A percentile compares a stretch with the other conserved stretches of the same genome.
phyloP scores from a whole-genome alignment of 2,797 vertebrate genomes.

The Xiphorhynchus erythropygius region DNA sequence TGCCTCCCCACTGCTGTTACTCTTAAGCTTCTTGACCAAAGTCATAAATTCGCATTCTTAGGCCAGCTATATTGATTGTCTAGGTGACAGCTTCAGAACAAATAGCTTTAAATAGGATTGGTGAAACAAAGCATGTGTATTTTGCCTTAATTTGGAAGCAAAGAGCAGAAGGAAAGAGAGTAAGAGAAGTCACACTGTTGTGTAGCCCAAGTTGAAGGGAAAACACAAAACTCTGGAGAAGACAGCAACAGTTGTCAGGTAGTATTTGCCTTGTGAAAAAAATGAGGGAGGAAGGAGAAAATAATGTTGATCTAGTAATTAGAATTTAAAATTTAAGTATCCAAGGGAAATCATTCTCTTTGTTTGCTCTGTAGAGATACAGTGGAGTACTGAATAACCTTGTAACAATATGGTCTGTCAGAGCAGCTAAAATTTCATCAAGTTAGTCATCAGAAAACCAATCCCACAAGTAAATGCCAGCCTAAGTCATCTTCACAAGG shows the following conservation, averaged over 20 bases:
- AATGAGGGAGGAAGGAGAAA: not conserved
- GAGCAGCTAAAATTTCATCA: not conserved
- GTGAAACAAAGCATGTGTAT: not conserved
- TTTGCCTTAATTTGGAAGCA: slow-evolving; percentile 35
- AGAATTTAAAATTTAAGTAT: not conserved
- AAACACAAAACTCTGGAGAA: not conserved
- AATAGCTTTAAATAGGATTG: not conserved
- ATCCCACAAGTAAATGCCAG: not conserved
- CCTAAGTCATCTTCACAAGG: not conserved
- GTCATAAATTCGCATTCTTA: not conserved
- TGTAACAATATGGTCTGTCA: not conserved
- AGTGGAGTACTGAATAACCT: not conserved
- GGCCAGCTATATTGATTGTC: not conserved
- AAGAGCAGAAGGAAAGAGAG: not conserved
- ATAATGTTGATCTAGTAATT: not conserved
- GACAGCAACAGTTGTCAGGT: not conserved
- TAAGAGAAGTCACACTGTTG: not conserved
- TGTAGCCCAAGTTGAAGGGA: not conserved
- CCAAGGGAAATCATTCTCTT: not conserved
- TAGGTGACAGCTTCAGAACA: not conserved
- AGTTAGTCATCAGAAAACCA: not conserved
- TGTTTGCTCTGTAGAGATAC: not conserved
- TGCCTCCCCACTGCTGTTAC: not conserved
- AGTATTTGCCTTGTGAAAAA: not conserved
- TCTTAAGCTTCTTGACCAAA: not conserved